A percentile compares a stretch with the other conserved stretches of the same genome.
Evolutionary conservation across 2,888 invertebrate species (phyloP).

Genomic region (Aethes cnicana): DNA sequence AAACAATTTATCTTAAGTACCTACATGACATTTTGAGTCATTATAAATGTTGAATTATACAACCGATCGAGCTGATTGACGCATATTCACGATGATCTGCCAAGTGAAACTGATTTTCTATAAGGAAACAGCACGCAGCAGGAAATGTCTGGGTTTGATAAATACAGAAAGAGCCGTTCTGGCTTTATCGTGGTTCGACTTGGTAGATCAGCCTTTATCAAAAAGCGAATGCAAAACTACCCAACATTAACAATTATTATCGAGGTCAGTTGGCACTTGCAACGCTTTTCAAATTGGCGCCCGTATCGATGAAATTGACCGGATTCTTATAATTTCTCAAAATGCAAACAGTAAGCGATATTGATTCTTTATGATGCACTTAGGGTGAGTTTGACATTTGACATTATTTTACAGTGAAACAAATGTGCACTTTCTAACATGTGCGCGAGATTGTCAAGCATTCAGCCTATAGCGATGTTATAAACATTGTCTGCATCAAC

Average conservation of each 20-base stretch:
- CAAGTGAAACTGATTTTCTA: too few relatives aligned
- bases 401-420: neutral
- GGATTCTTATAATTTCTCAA: constrained; percentile 21
- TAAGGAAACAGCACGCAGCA: too few relatives aligned
- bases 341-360: constrained; percentile 4
- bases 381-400: constrained; percentile 8
- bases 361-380: constrained; percentile 3
- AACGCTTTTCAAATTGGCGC: neutral
- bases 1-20: constrained; percentile 24
- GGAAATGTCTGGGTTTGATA: too few relatives aligned
- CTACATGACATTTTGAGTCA: constrained; percentile 24
- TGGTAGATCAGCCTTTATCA: too few relatives aligned
- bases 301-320: neutral
- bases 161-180: too few relatives aligned
- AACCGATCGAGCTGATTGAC: too few relatives aligned
- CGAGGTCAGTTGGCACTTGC: neutral
- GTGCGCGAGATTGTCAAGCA: neutral
- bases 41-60: constrained; percentile 3
- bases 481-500: too few relatives aligned
- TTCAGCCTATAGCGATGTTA: too few relatives aligned
- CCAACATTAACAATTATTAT: neutral
- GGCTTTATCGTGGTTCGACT: too few relatives aligned
- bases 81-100: too few relatives aligned
- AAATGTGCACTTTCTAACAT: constrained; percentile 1
- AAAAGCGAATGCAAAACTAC: neutral